phyloP scores from a whole-genome alignment of 2,888 invertebrate genomes.

The Brassicogethes aeneus region DNA sequence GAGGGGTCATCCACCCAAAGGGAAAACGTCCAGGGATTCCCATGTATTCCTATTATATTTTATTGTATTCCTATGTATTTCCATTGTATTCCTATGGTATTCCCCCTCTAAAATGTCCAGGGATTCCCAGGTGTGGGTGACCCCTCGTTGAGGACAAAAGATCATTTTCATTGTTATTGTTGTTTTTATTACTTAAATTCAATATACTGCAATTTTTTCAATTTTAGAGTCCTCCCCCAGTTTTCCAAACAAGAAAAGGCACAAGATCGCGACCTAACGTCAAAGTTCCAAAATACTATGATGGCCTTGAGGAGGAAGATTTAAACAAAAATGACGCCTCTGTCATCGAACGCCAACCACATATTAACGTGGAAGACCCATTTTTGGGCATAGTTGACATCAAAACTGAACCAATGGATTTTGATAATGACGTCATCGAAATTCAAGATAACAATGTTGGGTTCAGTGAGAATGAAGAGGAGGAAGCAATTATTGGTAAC shows the following conservation, averaged over 20 bases:
- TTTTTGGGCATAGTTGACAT: constrained; percentile 21
- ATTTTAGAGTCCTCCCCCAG: constrained; percentile 32
- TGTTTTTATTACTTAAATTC: neutral
- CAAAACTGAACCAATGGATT: constrained; percentile 35
- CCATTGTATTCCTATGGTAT: too few species aligned
- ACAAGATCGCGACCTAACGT: constrained; percentile 38
- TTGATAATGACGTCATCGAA: constrained; percentile 27
- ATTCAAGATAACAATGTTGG: constrained; percentile 21
- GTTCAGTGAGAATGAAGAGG: constrained; percentile 16
- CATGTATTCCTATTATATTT: too few species aligned
- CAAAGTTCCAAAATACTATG: constrained; percentile 37
- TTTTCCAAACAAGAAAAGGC: constrained; percentile 33
- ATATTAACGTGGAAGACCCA: neutral
- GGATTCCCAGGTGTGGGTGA: too few species aligned
- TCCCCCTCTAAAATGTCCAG: too few species aligned
- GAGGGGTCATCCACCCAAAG: too few species aligned
- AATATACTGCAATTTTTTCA: constrained; percentile 2
- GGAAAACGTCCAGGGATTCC: too few species aligned
- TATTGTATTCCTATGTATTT: too few species aligned
- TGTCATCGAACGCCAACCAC: constrained; percentile 9
- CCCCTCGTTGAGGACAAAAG: too few species aligned
- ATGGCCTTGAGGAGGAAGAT: constrained; percentile 17
- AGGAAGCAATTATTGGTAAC: constrained; percentile 21
- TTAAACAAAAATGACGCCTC: constrained; percentile 18
- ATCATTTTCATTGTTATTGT: too few species aligned